Percentiles rank a stretch among this genome's conserved stretches.
Evolutionary conservation across 2,888 invertebrate species (phyloP).

Genomic region (Auanema sp.): DNA sequence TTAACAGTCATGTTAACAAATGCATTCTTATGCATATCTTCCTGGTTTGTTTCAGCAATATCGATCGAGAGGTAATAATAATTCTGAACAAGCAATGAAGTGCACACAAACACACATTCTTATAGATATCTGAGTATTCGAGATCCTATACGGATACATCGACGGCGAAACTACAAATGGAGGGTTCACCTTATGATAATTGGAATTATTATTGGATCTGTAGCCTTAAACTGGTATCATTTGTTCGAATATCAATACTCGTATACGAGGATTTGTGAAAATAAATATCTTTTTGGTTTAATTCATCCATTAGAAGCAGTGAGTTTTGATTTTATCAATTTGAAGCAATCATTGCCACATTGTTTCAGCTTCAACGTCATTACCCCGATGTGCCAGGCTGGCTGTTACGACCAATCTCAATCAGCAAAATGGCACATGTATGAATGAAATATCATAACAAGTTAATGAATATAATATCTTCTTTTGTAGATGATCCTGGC

Average conservation of each 20-base stretch:
- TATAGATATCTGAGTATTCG: conserved; percentile 17
- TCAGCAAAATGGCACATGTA: no score
- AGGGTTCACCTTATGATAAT: not conserved
- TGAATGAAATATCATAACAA: no score
- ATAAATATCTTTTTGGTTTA: conserved; percentile 15
- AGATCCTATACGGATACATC: conserved; percentile 19
- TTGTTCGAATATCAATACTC: conserved; percentile 19
- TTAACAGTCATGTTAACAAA: conserved; percentile 12
- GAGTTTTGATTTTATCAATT: not conserved
- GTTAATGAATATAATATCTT: no score
- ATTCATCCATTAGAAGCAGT: conserved; percentile 15
- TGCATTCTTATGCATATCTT: conserved; percentile 18
- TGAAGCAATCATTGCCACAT: no score
- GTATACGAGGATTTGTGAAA: conserved; percentile 12
- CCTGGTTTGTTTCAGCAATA: conserved; percentile 21
- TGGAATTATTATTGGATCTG: conserved; percentile 10
- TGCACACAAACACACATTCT: not conserved
- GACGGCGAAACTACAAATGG: conserved; percentile 4
- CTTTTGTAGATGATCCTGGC: conserved; percentile 19
- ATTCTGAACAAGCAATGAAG: not conserved
- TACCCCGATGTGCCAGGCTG: no score
- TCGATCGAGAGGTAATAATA: conserved; percentile 15
- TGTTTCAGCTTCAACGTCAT: no score
- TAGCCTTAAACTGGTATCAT: conserved; percentile 14
- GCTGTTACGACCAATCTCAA: no score